Conservation (phyloP, 2,888 invertebrate species). For the Panzeria rudis region DNA sequence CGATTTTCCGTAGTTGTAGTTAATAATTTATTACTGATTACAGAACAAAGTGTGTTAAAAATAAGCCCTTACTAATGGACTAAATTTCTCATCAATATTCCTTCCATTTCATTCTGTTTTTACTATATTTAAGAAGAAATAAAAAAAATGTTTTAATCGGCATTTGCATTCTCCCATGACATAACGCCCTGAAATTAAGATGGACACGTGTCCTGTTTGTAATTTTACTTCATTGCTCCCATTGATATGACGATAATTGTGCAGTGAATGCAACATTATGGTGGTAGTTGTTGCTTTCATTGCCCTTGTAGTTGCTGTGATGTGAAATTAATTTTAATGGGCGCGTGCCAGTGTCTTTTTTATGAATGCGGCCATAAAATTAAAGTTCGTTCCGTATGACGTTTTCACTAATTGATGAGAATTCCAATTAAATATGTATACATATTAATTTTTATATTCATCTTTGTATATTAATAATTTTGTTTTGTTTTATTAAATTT, state of each 20-base stretch:
- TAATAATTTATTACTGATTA: background rate
- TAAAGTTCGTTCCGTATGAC: conserved; percentile 47
- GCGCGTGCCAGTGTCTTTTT: conserved; percentile 56
- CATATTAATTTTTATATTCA: conserved; percentile 21
- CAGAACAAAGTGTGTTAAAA: background rate
- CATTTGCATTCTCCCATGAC: conserved; percentile 58
- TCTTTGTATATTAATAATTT: background rate
- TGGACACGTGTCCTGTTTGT: conserved; percentile 65
- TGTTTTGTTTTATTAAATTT: background rate
- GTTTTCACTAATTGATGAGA: conserved; percentile 53
- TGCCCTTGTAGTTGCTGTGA: background rate
- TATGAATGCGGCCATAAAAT: conserved; percentile 47
- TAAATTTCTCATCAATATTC: conserved; percentile 24
- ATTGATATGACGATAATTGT: conserved; percentile 31
- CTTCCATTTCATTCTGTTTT: background rate
- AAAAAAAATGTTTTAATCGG: conserved; percentile 22
- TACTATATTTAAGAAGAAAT: background rate
- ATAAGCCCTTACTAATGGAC: conserved; percentile 18
- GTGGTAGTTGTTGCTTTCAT: conserved; percentile 13
- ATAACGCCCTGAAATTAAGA: conserved; percentile 60
- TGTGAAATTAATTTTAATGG: conserved; percentile 62
- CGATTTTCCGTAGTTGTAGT: no score
- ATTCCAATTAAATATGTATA: conserved; percentile 25
- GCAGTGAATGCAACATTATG: background rate
- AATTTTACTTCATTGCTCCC: conserved; percentile 47